Evolutionary conservation across 2,888 invertebrate genomes (phyloP).

Genomic region (Cantharis nigra): DNA sequence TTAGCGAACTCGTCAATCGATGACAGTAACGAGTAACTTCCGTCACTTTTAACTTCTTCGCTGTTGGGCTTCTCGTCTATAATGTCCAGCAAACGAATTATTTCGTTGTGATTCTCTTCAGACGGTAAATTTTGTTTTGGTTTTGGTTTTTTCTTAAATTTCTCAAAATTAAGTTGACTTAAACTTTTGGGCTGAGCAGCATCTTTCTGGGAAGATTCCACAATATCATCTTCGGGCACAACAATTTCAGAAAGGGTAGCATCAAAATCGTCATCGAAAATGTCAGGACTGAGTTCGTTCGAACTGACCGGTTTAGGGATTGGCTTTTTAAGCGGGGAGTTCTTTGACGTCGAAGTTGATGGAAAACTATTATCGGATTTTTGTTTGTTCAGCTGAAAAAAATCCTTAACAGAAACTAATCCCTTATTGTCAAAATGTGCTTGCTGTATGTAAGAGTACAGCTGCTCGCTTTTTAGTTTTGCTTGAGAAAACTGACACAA

Average conservation of each 20-base stretch:
- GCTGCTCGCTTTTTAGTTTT: conserved; percentile 50
- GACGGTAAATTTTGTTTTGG: no score
- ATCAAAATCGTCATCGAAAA: neutral
- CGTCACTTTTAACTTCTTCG: neutral
- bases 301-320: neutral
- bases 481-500: conserved; percentile 57
- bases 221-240: conserved; percentile 6
- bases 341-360: conserved; percentile 17
- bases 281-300: neutral
- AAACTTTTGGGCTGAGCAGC: neutral
- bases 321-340: neutral
- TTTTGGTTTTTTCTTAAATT: neutral
- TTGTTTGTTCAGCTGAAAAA: conserved; percentile 26
- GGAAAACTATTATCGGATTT: conserved; percentile 11
- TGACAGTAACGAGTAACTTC: conserved; percentile 28
- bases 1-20: conserved; percentile 36
- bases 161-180: neutral
- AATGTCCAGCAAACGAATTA: conserved; percentile 40
- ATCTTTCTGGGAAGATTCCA: conserved; percentile 22
- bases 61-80: conserved; percentile 40
- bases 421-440: conserved; percentile 52
- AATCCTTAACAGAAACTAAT: conserved; percentile 43
- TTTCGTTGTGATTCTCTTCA: conserved; percentile 35
- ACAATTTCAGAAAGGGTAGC: neutral
- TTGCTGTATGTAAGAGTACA: conserved; percentile 60